Evolutionary conservation across 2,888 invertebrate genomes (phyloP).

Genomic region (Pristionchus maxplancki): DNA sequence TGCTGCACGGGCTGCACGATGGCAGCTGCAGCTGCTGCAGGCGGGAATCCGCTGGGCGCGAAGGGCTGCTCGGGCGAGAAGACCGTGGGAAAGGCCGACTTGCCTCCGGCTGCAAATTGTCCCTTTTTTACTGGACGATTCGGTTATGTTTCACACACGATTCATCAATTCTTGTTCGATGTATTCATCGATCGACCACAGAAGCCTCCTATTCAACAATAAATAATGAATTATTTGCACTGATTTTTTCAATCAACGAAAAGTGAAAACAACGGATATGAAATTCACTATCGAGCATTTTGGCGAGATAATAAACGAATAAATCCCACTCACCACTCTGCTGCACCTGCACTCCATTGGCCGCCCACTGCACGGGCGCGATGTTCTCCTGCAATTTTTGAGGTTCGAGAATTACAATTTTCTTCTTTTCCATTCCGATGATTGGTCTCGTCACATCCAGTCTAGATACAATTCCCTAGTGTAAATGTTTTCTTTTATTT

Average conservation of each 20-base stretch:
- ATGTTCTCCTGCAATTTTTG: slow-evolving; percentile 38
- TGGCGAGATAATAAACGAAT: no score
- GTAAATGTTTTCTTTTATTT: no score
- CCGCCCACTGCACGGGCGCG: slow-evolving; percentile 36
- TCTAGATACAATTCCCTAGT: no score
- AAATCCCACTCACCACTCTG: not conserved
- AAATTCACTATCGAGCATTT: no score
- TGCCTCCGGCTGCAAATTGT: not conserved
- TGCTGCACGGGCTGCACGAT: slow-evolving; percentile 42
- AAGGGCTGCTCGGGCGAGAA: slow-evolving; percentile 47
- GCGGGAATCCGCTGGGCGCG: slow-evolving; percentile 28
- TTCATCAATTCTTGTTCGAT: not conserved
- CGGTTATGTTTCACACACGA: no score
- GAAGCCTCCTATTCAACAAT: not conserved
- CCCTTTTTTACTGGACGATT: not conserved
- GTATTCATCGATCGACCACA: no score
- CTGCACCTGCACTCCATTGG: slow-evolving; percentile 12
- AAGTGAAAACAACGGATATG: no score
- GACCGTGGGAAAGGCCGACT: slow-evolving; percentile 40
- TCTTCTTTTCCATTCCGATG: no score
- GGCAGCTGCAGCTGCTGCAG: slow-evolving; percentile 6
- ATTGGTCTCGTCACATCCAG: no score
- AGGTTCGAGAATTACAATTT: no score
- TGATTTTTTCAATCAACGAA: not conserved
- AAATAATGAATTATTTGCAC: no score